Base-by-base conservation (phyloP, 2,113 vertebrate species). In the Vimba vimba region DNA sequence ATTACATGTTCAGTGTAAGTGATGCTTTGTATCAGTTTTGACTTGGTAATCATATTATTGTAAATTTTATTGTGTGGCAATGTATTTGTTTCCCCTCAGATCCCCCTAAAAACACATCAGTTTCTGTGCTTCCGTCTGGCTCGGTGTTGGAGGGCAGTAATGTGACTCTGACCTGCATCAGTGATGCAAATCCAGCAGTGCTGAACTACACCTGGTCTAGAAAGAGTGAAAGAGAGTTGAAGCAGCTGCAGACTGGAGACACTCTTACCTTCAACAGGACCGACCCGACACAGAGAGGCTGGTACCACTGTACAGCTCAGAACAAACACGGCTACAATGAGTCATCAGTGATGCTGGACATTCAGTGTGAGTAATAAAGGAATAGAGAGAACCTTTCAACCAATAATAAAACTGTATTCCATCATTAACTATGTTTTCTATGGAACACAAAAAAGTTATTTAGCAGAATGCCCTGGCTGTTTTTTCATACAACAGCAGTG, bases 161-260 rank as follows among this genome's bases (percentile, higher is more conserved):
- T 36, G 90, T 93, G 33, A 92, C 90, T 88, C 90, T 95, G 82
- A 92, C 62, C 75, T 94, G 94, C 89, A 79, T 79, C 7, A 92
- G 79, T 80, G 30, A 89, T 8, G 90, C 90, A 74, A 94, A 92
- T 69, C 94, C 94, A 85, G 76, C 80, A 0, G 87, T n/a, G 8
- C 36, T 75, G 2, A 93, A 91, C 89, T 83, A 93, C 91, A 93
- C 87, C 90, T 95, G 94, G 94, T 93, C 92, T 81, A 88, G 87
- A 91, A 87, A 83, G 47, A 81, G 78, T 15, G 91, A 88, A 47
- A 19, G 86, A 52, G 52, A 86, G 33, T 86, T 60, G 57, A 76
- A 90, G 11, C 10, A 11, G 76, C 85, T 92, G 11, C 87, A 88
- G 17, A 75, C 55, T 10, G 90, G 87, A 45, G 36, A 13, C 9